Evolutionary conservation across 2,797 vertebrate genomes (phyloP).

Genomic region (Crocodylus rhombifer): DNA sequence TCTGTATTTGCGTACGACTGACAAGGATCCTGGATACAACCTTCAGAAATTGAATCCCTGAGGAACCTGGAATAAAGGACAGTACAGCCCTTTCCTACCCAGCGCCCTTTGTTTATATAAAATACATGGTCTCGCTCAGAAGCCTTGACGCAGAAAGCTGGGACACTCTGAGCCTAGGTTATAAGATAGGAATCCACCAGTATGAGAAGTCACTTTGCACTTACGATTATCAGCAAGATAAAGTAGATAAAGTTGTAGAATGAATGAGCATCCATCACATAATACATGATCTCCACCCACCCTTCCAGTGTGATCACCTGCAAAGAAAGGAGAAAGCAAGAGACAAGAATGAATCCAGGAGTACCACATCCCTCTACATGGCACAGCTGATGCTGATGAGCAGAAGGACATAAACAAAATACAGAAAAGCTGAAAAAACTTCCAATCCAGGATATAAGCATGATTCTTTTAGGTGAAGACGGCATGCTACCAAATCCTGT

Average conservation of each 20-base stretch:
- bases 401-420: slow-evolving; percentile 35
- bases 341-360: slow-evolving; percentile 5
- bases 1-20: not conserved
- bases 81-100: not conserved
- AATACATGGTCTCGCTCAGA: not conserved
- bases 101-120: not conserved
- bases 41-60: not conserved
- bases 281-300: slow-evolving; percentile 99
- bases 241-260: slow-evolving; percentile 99
- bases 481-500: slow-evolving; percentile 46
- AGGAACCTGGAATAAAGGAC: not conserved
- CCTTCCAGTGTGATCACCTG: slow-evolving; percentile 98
- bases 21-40: not conserved
- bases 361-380: not conserved
- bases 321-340: slow-evolving; percentile 5
- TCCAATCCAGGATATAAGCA: slow-evolving; percentile 48
- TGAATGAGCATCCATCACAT: slow-evolving; percentile 98
- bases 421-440: slow-evolving; percentile 19
- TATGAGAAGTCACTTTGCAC: slow-evolving; percentile 70
- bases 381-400: not conserved
- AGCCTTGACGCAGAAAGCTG: not conserved
- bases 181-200: not conserved
- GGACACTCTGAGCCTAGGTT: not conserved
- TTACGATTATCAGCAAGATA: slow-evolving; percentile 97
- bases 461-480: slow-evolving; percentile 46